These are phyloP conservation scores for Cavia aperea DNA, from an alignment of 2,113 vertebrate species.

Conservation along the genomic window DNA sequence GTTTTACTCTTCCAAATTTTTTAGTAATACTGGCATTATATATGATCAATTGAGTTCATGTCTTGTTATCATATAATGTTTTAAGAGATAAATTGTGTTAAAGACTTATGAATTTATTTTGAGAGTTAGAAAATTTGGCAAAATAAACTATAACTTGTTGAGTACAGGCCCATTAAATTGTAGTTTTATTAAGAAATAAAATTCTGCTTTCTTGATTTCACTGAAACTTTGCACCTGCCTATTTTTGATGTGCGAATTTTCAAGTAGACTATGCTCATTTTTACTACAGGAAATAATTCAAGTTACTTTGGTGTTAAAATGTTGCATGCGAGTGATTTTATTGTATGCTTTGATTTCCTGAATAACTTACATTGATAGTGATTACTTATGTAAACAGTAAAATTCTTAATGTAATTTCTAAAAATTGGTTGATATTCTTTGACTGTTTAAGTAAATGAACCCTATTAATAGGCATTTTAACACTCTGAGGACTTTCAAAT, in stretches of 20 bases:
- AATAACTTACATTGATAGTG: neutral
- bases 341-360: conserved; percentile 14
- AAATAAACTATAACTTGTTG: neutral
- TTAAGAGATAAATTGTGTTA: neutral
- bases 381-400: neutral
- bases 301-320: neutral
- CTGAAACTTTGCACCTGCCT: neutral
- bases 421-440: neutral
- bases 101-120: neutral
- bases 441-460: neutral
- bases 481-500: neutral
- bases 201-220: conserved; percentile 24
- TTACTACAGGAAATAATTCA: neutral
- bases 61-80: neutral
- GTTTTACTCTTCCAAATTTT: neutral
- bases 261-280: neutral
- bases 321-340: neutral
- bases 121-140: neutral
- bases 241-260: neutral
- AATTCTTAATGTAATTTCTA: neutral
- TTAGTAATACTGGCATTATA: neutral
- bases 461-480: neutral
- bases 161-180: neutral
- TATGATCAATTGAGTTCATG: neutral
- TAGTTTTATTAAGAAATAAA: neutral